Conservation (phyloP, 64 coral and sea anemone species). For the Stylophora pistillata region DNA sequence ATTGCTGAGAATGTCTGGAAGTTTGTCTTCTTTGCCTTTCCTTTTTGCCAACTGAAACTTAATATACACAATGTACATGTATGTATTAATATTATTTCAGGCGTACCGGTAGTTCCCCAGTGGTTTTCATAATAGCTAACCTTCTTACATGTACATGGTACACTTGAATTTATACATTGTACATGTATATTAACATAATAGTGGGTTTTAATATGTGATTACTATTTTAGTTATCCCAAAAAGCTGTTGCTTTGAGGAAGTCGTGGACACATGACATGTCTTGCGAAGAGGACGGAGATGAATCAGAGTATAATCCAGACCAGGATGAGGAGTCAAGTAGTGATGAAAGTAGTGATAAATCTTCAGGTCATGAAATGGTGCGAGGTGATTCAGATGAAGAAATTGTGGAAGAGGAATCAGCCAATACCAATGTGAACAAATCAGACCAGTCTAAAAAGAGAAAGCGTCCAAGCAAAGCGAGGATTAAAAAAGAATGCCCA, state of each 20-base stretch:
- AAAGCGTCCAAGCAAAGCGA: conserved; percentile 25
- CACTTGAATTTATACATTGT: conserved; percentile 28
- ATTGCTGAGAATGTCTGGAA: conserved; percentile 30
- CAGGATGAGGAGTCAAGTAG: conserved; percentile 37
- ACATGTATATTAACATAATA: conserved; percentile 23
- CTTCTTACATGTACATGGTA: conserved; percentile 19
- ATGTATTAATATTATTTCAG: conserved; percentile 39
- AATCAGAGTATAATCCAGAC: conserved; percentile 34
- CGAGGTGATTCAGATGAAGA: conserved; percentile 26
- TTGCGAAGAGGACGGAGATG: conserved; percentile 37
- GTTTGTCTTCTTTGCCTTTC: conserved; percentile 33
- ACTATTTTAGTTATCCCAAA: conserved; percentile 36
- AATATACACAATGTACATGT: conserved; percentile 34
- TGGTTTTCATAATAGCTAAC: conserved; percentile 23
- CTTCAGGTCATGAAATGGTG: conserved; percentile 12
- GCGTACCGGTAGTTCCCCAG: conserved; percentile 27
- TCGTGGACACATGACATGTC: conserved; percentile 34
- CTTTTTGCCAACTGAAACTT: conserved; percentile 22
- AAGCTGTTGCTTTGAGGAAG: conserved; percentile 39
- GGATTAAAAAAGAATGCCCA: conserved; percentile 31
- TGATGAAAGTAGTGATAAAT: conserved; percentile 30
- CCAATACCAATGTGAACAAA: conserved; percentile 17
- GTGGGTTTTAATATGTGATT: conserved; percentile 30
- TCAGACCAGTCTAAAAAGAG: conserved; percentile 35
- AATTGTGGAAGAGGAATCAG: conserved; percentile 32